Base-by-base conservation (phyloP, 2,797 vertebrate genomes). In the Halcyon smyrnensis region DNA sequence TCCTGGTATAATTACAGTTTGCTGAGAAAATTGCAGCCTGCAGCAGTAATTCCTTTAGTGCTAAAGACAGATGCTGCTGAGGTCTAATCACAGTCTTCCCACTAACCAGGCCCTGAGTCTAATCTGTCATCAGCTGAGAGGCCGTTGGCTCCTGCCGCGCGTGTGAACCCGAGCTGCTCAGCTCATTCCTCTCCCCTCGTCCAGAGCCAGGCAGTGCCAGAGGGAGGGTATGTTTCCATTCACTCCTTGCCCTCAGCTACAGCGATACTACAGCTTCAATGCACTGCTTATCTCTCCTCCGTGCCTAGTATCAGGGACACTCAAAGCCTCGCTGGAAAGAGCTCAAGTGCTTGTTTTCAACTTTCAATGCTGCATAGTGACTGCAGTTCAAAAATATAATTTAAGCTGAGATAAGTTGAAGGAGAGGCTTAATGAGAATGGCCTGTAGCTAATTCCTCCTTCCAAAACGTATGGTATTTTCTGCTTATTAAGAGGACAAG, bases 121-220 rank as follows among this genome's bases (percentile, higher is more conserved):
- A 73, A 96, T 95, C 97, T 95, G 95, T 95, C 95, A 96, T 81
- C 94, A 87, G 90, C 88, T 48, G 81, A 60, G 94, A 85, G 96
- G 94, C 94, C 2, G 14, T 93, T 90, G 91, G 94, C 89, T 96
- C 87, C 83, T 0, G 1, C 76, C 1, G 10, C 9, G 41, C 1
- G 1, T 82, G 91, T 88, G 94, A 96, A 84, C 86, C 45, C 6
- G 34, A 82, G 93, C 63, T 74, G 83, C 80, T 87, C 4, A 0
- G 70, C 41, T 51, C 0, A 4, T 34, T 88, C 65, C 67, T 84
- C 77, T 93, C 67, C 63, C 62, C 77, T 63, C 11, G 1, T 1
- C 63, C 91, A 37, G 93, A 84, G 70, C 32, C 90, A 93, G 94
- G 93, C 93, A 80, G 88, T 90, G 95, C 83, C 94, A 93, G 93